Percentiles rank a stretch among this genome's conserved stretches.
phyloP scores from a whole-genome alignment of 2,113 vertebrate genomes.

The Mustela lutreola region DNA sequence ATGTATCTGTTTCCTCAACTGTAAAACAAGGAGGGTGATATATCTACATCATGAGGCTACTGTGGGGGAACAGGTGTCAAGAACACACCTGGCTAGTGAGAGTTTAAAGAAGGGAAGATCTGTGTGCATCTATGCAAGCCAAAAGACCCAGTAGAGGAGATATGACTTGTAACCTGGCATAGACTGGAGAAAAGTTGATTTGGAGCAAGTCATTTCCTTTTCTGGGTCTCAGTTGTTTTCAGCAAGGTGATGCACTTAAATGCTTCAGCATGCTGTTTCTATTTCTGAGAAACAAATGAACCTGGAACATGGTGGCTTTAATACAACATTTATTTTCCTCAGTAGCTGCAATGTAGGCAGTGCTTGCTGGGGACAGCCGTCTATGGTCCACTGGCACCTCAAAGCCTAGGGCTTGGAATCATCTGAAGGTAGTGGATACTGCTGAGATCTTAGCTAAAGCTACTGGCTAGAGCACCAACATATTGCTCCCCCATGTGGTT shows the following conservation, averaged over 20 bases:
- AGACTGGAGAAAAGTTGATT: neutral
- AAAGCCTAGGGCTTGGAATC: neutral
- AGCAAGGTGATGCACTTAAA: neutral
- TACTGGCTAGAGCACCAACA: neutral
- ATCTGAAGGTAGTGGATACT: neutral
- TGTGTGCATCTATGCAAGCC: neutral
- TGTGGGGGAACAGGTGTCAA: neutral
- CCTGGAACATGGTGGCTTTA: neutral
- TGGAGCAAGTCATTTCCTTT: neutral
- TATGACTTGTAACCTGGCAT: neutral
- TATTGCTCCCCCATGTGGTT: neutral
- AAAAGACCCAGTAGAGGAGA: neutral
- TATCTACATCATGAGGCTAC: neutral
- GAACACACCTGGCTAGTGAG: neutral
- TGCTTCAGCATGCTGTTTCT: neutral
- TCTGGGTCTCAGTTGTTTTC: neutral
- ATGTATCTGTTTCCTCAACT: neutral
- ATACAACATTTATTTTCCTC: neutral
- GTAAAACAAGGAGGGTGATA: neutral
- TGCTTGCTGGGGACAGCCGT: neutral
- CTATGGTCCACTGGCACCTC: neutral
- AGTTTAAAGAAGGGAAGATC: neutral
- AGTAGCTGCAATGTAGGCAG: neutral
- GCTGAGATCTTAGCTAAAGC: neutral
- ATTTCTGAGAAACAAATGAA: neutral